Evolutionary conservation across 1,140 invertebrate genomes (phyloP).

Genomic region (Penaeus indicus): DNA sequence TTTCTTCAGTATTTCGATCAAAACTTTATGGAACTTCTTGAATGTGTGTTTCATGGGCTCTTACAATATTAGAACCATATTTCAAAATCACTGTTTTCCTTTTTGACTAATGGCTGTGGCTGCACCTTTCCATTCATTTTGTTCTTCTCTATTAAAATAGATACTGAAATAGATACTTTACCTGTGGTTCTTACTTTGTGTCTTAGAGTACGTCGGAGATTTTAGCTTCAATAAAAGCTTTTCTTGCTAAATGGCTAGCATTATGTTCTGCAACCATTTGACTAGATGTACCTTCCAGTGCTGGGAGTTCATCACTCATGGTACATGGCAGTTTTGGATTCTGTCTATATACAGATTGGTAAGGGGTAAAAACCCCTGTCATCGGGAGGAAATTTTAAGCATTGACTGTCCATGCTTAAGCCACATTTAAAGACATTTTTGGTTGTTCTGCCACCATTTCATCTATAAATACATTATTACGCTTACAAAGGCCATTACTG

Average conservation of each 20-base stretch:
- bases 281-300: slow-evolving; percentile 30
- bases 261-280: background rate
- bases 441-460: slow-evolving; percentile 23
- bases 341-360: too few species aligned
- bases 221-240: background rate
- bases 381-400: background rate
- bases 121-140: background rate
- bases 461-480: slow-evolving; percentile 5
- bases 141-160: background rate
- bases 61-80: slow-evolving; percentile 22
- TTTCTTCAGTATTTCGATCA: background rate
- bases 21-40: background rate
- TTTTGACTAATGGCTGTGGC: background rate
- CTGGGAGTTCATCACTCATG: background rate
- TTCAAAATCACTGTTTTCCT: background rate
- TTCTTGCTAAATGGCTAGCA: background rate
- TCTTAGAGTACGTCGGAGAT: background rate
- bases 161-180: background rate
- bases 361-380: slow-evolving; percentile 1
- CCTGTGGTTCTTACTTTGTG: background rate
- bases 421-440: background rate
- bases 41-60: background rate
- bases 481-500: slow-evolving; percentile 7
- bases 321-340: background rate
- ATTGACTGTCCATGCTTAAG: background rate